A percentile compares a stretch with the other conserved stretches of the same genome.
Evolutionary conservation across 1,140 invertebrate genomes (phyloP).

Genomic region (Bilobella aurantiaca): DNA sequence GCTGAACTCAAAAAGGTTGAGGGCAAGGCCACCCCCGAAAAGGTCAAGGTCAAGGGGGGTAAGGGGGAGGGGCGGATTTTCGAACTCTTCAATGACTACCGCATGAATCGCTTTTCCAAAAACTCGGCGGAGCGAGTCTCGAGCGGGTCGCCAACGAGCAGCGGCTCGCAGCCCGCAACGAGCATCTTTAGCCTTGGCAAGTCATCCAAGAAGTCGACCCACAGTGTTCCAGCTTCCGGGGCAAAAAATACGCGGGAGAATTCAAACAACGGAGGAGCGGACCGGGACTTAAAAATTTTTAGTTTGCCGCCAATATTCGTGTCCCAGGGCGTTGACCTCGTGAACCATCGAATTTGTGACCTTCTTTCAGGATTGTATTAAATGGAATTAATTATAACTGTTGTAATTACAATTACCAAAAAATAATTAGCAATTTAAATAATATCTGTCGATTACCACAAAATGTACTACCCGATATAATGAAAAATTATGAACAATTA

Average conservation of each 20-base stretch:
- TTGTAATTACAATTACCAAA: neutral
- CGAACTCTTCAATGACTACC: slow-evolving; percentile 25
- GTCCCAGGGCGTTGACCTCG: slow-evolving; percentile 7
- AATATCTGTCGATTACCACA: no score
- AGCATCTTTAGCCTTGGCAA: slow-evolving; percentile 26
- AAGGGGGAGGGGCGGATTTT: slow-evolving; percentile 1
- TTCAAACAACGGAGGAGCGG: slow-evolving; percentile 19
- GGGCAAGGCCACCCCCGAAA: slow-evolving; percentile 21
- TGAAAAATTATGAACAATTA: neutral
- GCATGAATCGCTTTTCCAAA: slow-evolving; percentile 31
- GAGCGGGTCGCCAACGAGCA: neutral
- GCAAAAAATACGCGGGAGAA: neutral
- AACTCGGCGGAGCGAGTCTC: slow-evolving; percentile 10
- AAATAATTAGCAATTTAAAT: no score
- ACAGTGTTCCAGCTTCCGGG: slow-evolving; percentile 10
- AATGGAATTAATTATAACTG: neutral
- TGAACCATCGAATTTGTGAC: slow-evolving; percentile 29
- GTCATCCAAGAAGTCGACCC: slow-evolving; percentile 26
- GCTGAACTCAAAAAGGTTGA: neutral
- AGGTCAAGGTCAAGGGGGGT: slow-evolving; percentile 15
- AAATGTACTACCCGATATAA: no score
- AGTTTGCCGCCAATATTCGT: slow-evolving; percentile 29
- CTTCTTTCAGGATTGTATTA: slow-evolving; percentile 30
- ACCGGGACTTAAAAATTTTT: slow-evolving; percentile 32
- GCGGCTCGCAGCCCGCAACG: neutral